Evolutionary conservation across 92 coral and sea anemone species (phyloP), one percentile per base, ranked within the genome.

Genomic region (Porites evermanni): DNA sequence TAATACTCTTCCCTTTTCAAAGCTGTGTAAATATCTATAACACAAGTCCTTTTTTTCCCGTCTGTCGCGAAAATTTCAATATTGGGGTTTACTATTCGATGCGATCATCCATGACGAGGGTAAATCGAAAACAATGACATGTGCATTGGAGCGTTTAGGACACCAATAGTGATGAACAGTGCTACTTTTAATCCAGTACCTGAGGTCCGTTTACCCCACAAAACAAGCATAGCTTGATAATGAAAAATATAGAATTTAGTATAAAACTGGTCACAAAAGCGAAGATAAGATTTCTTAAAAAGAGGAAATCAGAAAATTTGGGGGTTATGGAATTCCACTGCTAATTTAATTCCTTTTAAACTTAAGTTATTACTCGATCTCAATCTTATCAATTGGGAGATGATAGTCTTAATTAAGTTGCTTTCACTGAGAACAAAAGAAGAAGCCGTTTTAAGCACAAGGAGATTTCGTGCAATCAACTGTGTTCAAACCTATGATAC

Each of bases 91-190:
- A 26, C 29, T 20, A 18, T 10, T 32, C 32, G n/a, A 64, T 58
- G 86, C 65, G 50, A 61, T 71, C 78, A 81, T 70, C 68, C 86
- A 59, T 71, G 75, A 65, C 65, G 14, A 23, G 59, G 56, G 29
- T 44, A 38, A 21, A 58, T 53, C 50, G 47, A 38, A 38, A 38
- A 81, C 78, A 19, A 52, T 70, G 44, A 18, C 38, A 70, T 10
- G 53, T 70, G 2, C 18, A 70, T 11, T 78, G 47, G 64, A 78
- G 60, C 65, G 72, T 78, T 19, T 64, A 69, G 8, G 29, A 65
- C 77, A 80, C 76, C 56, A 20, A 7, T 21, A 16, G 65, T 16
- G 69, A 52, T 52, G 58, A 71, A 81, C 78, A 81, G 52, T 13
- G 16, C 67, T 32, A n/a, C 44, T 6, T 50, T 50, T 19, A 38